phyloP scores from a whole-genome alignment of 2,113 vertebrate genomes.

The Aspidoscelis tigris region DNA sequence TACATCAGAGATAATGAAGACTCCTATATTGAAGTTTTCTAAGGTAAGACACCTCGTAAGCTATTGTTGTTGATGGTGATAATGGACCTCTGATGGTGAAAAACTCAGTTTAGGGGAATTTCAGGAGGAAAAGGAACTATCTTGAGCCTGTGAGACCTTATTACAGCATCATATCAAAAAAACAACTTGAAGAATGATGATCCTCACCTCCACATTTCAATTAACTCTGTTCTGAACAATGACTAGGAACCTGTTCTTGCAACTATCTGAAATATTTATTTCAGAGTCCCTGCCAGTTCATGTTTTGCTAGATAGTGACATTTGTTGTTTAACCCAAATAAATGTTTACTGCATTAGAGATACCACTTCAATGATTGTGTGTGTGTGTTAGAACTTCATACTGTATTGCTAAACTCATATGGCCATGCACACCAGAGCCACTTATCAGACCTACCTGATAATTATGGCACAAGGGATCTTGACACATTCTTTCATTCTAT shows the following conservation, averaged over 20 bases:
- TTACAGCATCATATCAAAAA: neutral
- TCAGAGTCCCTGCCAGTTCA: neutral
- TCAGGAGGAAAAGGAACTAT: neutral
- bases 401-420: neutral
- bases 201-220: neutral
- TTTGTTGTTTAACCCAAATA: neutral
- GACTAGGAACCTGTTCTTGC: neutral
- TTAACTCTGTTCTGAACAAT: neutral
- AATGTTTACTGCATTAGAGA: neutral
- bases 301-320: neutral
- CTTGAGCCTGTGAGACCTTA: neutral
- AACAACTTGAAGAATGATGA: neutral
- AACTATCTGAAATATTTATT: neutral
- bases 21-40: neutral
- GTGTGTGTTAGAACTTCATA: neutral
- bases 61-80: neutral
- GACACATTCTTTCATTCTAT: constrained; percentile 44
- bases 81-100: neutral
- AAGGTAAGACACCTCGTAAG: neutral
- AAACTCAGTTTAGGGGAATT: neutral
- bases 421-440: neutral
- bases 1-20: neutral
- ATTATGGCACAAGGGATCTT: constrained; percentile 7
- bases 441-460: constrained; percentile 8
- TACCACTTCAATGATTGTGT: neutral